Conservation (phyloP, 2,888 invertebrate species). For the Therioaphis trifolii region DNA sequence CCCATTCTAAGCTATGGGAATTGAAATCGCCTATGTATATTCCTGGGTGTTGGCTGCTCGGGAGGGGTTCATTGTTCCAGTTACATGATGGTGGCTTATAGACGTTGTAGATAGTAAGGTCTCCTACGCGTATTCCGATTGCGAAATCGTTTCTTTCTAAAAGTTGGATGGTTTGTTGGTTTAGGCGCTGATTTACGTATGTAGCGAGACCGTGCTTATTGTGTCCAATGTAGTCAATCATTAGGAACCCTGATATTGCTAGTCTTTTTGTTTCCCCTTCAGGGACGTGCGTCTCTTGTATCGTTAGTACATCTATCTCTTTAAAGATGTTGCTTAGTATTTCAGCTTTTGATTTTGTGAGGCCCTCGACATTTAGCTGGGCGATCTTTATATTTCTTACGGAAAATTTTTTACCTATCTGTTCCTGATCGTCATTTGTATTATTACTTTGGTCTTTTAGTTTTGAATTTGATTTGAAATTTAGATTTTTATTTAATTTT, state of each 20-base stretch:
- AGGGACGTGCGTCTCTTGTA: not conserved
- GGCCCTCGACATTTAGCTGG: not conserved
- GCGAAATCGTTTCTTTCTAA: not conserved
- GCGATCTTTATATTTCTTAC: constrained; percentile 1
- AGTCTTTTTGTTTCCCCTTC: not conserved
- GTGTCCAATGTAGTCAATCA: constrained; percentile 8
- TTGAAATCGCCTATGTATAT: constrained; percentile 23
- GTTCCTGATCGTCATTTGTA: too few relatives aligned
- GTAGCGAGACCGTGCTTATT: not conserved
- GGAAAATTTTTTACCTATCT: not conserved
- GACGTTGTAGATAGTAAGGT: constrained; percentile 24
- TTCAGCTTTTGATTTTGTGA: not conserved
- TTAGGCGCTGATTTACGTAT: not conserved
- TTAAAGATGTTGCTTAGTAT: not conserved
- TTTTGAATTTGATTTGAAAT: too few relatives aligned
- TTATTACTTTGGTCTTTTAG: too few relatives aligned
- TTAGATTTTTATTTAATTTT: too few relatives aligned
- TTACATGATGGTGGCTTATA: constrained; percentile 11
- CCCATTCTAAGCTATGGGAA: constrained; percentile 9
- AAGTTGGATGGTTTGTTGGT: not conserved
- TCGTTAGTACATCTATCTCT: not conserved
- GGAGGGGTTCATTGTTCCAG: not conserved
- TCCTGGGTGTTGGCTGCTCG: not conserved
- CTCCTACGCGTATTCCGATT: constrained; percentile 8
- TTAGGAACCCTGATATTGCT: not conserved